These are phyloP conservation scores for Torymus tubicola DNA, from an alignment of 2,888 invertebrate species.

Conservation along the genomic window DNA sequence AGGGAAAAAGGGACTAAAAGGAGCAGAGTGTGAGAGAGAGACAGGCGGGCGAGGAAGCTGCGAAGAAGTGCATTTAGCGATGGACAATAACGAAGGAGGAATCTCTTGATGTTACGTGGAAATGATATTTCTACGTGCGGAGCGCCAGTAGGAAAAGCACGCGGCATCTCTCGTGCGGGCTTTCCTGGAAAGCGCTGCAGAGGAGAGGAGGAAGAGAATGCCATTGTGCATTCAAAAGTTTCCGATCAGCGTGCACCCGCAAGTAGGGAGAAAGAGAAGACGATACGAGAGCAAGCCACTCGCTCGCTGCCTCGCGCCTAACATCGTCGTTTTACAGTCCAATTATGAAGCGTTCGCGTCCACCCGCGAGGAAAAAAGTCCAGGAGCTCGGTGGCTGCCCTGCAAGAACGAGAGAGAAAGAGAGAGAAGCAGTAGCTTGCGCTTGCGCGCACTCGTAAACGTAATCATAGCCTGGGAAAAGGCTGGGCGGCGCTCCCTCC, in stretches of 20 bases:
- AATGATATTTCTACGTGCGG: conserved; percentile 37
- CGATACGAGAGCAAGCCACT: not conserved
- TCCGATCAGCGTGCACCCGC: conserved; percentile 19
- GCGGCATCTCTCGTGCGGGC: not conserved
- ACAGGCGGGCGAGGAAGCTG: conserved; percentile 12
- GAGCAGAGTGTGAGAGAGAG: conserved; percentile 11
- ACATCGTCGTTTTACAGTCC: conserved; percentile 42
- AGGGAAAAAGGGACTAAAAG: not conserved
- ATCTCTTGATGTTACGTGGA: conserved; percentile 49
- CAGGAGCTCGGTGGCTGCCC: no score
- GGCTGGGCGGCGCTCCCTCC: conserved; percentile 5
- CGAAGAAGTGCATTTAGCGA: conserved; percentile 43
- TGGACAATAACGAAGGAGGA: conserved; percentile 48
- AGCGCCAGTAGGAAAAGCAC: not conserved
- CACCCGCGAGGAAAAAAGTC: conserved; percentile 38
- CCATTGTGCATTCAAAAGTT: conserved; percentile 45
- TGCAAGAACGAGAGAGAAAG: not conserved
- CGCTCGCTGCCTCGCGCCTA: not conserved
- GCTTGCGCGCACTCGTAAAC: conserved; percentile 38
- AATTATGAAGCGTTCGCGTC: conserved; percentile 47
- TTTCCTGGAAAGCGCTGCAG: no score
- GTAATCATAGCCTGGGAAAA: conserved; percentile 53
- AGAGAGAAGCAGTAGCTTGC: not conserved
- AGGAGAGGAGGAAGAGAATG: conserved; percentile 36
- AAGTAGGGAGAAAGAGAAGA: conserved; percentile 1